Conservation (phyloP, 2,888 invertebrate species). For the Mactromeris polynyma region DNA sequence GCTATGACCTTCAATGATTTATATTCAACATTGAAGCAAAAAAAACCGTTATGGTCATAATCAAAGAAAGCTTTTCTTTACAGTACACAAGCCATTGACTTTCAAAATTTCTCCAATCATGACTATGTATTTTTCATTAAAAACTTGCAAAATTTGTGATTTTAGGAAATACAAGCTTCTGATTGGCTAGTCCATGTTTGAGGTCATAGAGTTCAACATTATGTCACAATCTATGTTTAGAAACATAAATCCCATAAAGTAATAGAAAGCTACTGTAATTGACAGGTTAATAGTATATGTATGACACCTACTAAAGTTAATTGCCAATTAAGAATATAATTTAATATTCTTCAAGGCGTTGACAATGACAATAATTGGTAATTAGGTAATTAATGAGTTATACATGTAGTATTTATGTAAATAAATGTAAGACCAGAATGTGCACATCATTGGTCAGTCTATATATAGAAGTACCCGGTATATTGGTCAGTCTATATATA, state of each 20-base stretch:
- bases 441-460: no score
- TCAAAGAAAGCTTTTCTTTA: no score
- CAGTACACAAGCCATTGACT: no score
- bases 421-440: neutral
- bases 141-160: no score
- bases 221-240: neutral
- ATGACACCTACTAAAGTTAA: slow-evolving; percentile 26
- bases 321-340: slow-evolving; percentile 20
- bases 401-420: neutral
- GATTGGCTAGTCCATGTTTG: neutral
- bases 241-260: slow-evolving; percentile 7
- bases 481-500: no score
- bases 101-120: no score
- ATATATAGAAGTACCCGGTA: no score
- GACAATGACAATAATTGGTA: slow-evolving; percentile 6
- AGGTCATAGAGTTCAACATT: neutral
- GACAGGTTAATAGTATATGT: slow-evolving; percentile 15
- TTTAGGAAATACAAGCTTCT: neutral
- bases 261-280: slow-evolving; percentile 23
- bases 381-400: neutral
- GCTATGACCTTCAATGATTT: neutral
- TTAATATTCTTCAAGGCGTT: slow-evolving; percentile 37
- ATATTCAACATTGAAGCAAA: neutral
- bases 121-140: no score
- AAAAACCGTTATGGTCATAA: neutral